Evolutionary conservation across 2,113 vertebrate species (phyloP).

Genomic region (Castor canadensis): DNA sequence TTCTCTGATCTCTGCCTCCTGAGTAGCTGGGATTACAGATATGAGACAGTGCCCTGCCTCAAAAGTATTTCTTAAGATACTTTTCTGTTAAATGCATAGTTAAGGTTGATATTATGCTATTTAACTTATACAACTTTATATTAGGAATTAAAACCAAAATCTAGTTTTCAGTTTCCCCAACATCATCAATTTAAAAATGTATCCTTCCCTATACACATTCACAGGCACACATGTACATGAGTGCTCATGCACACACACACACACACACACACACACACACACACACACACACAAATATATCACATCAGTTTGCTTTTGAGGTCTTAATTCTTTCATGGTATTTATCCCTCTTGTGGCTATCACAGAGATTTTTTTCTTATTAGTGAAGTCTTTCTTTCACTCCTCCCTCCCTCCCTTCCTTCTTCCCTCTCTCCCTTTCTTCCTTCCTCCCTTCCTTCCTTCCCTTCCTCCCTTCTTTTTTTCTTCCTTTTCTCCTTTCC

Average conservation of each 20-base stretch:
- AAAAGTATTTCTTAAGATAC: not conserved
- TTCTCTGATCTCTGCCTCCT: no score
- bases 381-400: not conserved
- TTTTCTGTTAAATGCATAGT: conserved; percentile 17
- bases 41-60: no score
- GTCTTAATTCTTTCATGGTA: not conserved
- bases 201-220: not conserved
- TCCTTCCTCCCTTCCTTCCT: no score
- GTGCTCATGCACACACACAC: not conserved
- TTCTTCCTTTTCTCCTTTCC: no score
- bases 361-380: not conserved
- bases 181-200: not conserved
- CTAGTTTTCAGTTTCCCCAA: not conserved
- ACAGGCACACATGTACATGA: not conserved
- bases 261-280: not conserved
- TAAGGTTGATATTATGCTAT: not conserved
- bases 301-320: not conserved
- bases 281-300: not conserved
- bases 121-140: not conserved
- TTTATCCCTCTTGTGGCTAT: not conserved
- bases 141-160: not conserved
- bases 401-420: no score
- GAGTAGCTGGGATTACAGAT: no score
- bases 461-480: no score
- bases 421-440: no score